These are phyloP conservation scores for Hemiscyllium ocellatum DNA, from an alignment of 2,113 vertebrate species.

Conservation along the genomic window DNA sequence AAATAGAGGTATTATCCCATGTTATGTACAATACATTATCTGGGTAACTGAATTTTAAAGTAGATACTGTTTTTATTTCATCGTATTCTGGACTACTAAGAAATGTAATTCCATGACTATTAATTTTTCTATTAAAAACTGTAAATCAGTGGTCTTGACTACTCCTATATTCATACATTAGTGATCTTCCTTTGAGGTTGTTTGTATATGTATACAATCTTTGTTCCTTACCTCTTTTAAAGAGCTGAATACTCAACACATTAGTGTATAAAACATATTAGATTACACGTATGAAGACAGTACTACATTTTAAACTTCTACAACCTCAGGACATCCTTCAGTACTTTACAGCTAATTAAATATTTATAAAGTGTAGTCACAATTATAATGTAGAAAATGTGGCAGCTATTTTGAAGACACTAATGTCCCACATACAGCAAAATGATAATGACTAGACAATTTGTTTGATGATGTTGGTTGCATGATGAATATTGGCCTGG, in stretches of 20 bases:
- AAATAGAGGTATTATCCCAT: not conserved
- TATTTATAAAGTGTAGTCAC: not conserved
- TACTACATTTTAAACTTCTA: not conserved
- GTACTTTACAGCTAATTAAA: not conserved
- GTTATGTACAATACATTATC: not conserved
- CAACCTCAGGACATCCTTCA: not conserved
- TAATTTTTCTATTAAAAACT: not conserved
- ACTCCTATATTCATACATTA: not conserved
- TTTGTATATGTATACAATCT: not conserved
- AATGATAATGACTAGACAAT: not conserved
- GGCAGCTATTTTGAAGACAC: not conserved
- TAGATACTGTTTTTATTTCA: not conserved
- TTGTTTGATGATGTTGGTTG: not conserved
- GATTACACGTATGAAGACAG: not conserved
- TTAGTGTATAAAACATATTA: not conserved
- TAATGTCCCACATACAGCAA: not conserved
- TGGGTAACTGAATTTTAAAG: not conserved
- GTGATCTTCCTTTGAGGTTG: not conserved
- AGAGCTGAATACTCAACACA: not conserved
- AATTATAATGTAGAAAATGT: not conserved
- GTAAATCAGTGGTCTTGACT: not conserved
- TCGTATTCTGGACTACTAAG: not conserved
- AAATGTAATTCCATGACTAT: not conserved
- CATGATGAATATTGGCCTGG: not conserved
- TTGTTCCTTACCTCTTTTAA: not conserved